Evolutionary conservation across 2,888 invertebrate genomes (phyloP), one percentile per base, ranked within the genome.

Genomic region (Anarsia innoxiella): DNA sequence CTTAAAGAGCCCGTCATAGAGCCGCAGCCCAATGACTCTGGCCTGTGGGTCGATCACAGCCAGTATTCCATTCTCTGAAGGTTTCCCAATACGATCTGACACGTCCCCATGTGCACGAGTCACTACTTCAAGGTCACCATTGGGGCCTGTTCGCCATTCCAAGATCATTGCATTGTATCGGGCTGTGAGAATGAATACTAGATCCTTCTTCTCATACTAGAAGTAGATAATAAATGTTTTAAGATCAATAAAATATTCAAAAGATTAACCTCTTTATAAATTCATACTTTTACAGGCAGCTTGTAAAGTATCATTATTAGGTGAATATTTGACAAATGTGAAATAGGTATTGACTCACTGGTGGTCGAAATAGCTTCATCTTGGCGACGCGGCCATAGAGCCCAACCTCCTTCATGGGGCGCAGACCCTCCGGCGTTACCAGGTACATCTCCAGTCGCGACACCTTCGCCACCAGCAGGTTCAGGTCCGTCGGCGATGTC

Each of bases 141-240:
- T 90, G 9, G 80, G 61, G 2, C 86, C 84, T 30, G 89, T 89
- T 34, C 88, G 88, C 78, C 96, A 98, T 77, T 97, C 97, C 46
- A 99, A 78, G 60, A 99, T 97, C 94, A 99, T 97, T 1, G 97
- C 97, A 87, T 98, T 96, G 69, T 97, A 96, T 30, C 97, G 90
- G 30, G 92, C 90, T 3, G 99, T 99, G 36, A 99, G 87, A 26
- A 99, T 90, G 70, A 99, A 97, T 29, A 99, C 86, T 39, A 95
- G 83, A 73, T 99, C 97, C 74, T 97, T 96, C 43, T 91, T 90
- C 66, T 96, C 95, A 64, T 95, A 90, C 95, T 96, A 74, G 37
- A 86, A 85, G 13, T 6, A 12, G 12, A 28, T 6, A 28, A 12
- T 3, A 11, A 28, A 12, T 12, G 12, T 28, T 12, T 28, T 12